Conservation (phyloP, 2,797 vertebrate species). For the Alcedo quadribrachys region DNA sequence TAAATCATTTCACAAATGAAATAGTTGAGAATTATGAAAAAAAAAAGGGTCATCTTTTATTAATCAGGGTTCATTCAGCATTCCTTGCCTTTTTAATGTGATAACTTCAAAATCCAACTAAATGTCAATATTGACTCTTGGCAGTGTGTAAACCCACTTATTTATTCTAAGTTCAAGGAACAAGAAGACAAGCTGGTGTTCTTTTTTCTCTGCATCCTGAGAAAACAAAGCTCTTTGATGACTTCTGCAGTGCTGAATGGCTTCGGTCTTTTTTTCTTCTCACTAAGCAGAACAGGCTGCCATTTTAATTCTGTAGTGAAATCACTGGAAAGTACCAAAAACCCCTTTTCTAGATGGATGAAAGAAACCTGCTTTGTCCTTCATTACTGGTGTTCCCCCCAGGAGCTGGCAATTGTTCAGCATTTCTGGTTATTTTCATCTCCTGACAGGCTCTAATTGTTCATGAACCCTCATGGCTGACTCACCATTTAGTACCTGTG, state of each 20-base stretch:
- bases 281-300: not conserved
- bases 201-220: not conserved
- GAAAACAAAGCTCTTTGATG: not conserved
- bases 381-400: conserved; percentile 32
- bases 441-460: conserved; percentile 22
- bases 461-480: conserved; percentile 30
- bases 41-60: conserved; percentile 1
- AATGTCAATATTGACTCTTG: conserved; percentile 16
- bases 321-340: conserved; percentile 2
- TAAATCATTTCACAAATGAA: not conserved
- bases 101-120: not conserved
- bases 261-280: not conserved
- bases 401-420: conserved; percentile 40
- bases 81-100: not conserved
- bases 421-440: conserved; percentile 26
- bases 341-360: conserved; percentile 5
- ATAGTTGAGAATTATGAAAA: not conserved
- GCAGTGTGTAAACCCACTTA: not conserved
- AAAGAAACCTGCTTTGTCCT: conserved; percentile 40
- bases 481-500: conserved; percentile 1
- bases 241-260: not conserved
- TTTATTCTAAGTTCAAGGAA: not conserved
- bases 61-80: conserved; percentile 25
- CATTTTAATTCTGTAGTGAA: not conserved
- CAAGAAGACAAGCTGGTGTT: not conserved